phyloP scores from a whole-genome alignment of 2,888 invertebrate species.

The Ditylenchus weischeri region DNA sequence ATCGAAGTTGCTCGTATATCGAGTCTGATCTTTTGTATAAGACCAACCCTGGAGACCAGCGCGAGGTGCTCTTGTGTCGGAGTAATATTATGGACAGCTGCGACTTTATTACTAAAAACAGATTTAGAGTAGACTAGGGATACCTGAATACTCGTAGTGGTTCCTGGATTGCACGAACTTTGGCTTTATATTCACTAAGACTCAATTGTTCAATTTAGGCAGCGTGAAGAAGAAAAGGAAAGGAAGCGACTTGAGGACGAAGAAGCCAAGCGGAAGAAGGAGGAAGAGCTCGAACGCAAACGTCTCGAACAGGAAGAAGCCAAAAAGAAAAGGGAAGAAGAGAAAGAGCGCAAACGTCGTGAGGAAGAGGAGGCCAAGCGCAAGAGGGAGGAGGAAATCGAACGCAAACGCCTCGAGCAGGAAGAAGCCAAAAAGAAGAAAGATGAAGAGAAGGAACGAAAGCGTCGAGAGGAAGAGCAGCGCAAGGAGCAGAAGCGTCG shows the following conservation, averaged over 20 bases:
- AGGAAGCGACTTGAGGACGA: neutral
- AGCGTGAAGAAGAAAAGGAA: constrained; percentile 8
- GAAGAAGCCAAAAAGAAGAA: constrained; percentile 2
- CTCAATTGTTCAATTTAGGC: neutral
- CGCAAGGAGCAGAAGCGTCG: constrained; percentile 1
- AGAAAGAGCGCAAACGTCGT: constrained; percentile 9
- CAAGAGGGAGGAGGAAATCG: constrained; percentile 1
- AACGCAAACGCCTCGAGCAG: constrained; percentile 2
- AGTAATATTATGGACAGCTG: no score
- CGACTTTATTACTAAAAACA: no score
- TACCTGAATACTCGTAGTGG: no score
- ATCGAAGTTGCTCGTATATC: no score
- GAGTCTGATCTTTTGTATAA: no score
- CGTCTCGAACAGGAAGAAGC: constrained; percentile 6
- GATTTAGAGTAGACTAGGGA: no score
- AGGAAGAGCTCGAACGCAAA: neutral
- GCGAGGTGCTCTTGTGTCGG: no score
- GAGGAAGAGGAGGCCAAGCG: constrained; percentile 12
- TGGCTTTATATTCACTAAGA: neutral
- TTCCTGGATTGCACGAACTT: neutral
- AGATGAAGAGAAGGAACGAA: constrained; percentile 4
- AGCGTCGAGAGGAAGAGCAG: constrained; percentile 12
- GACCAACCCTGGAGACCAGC: no score
- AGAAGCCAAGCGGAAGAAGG: no score
- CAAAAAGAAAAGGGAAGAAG: constrained; percentile 1